Conservation (phyloP, 64 coral and sea anemone genomes). For the Trachythela sp. region DNA sequence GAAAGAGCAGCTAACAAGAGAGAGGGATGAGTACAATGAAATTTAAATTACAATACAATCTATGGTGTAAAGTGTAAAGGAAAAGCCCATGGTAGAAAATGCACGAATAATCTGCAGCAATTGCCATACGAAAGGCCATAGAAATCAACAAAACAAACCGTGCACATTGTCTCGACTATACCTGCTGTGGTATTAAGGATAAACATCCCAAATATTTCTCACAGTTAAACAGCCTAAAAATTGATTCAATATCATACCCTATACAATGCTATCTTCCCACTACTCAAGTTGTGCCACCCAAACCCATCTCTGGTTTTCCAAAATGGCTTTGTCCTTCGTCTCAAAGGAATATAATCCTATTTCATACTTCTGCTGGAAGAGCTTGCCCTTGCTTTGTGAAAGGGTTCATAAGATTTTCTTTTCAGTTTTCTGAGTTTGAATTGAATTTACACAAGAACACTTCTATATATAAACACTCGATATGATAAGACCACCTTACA, state of each 20-base stretch:
- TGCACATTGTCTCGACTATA: neutral
- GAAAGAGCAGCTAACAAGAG: neutral
- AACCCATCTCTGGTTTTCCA: too few species aligned
- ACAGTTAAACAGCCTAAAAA: slow-evolving; percentile 35
- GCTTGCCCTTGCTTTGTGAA: slow-evolving; percentile 26
- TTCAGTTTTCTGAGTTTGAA: too few species aligned
- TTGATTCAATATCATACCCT: neutral
- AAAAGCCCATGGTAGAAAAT: neutral
- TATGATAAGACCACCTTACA: too few species aligned
- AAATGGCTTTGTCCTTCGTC: slow-evolving; percentile 22
- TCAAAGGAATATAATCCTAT: neutral
- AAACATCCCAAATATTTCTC: slow-evolving; percentile 50
- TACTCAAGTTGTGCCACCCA: too few species aligned
- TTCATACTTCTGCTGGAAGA: slow-evolving; percentile 12
- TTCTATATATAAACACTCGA: too few species aligned
- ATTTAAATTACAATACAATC: slow-evolving; percentile 15
- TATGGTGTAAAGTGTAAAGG: neutral
- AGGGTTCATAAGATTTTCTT: neutral
- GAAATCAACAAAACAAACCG: slow-evolving; percentile 11
- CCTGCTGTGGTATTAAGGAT: slow-evolving; percentile 52
- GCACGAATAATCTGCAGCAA: neutral
- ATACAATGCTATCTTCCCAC: too few species aligned
- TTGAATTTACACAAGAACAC: too few species aligned
- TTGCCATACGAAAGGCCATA: slow-evolving; percentile 31
- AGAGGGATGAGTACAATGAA: slow-evolving; percentile 12